These are phyloP conservation scores for Erpetoichthys calabaricus DNA, from an alignment of 2,797 vertebrate genomes.

Conservation along the genomic window DNA sequence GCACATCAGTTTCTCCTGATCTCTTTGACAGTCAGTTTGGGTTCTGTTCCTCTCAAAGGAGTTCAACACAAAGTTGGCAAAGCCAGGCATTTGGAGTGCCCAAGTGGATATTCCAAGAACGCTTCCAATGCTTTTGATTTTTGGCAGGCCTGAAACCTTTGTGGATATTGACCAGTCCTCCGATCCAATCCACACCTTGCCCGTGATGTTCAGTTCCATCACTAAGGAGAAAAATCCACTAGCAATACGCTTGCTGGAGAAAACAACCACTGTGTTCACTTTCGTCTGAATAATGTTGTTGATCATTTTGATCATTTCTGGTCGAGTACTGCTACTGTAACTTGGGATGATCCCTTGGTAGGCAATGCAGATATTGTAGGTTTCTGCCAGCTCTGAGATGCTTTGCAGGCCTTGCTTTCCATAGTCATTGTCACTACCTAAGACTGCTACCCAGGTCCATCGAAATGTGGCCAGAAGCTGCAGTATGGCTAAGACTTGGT, in stretches of 20 bases:
- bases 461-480: conserved; percentile 42
- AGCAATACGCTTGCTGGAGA: conserved; percentile 47
- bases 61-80: conserved; percentile 28
- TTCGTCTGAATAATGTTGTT: conserved; percentile 32
- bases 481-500: conserved; percentile 56
- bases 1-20: conserved; percentile 28
- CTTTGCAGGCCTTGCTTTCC: conserved; percentile 49
- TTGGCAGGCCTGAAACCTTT: conserved; percentile 35
- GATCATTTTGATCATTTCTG: conserved; percentile 36
- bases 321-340: neutral
- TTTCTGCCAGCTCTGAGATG: conserved; percentile 28
- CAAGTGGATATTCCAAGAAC: conserved; percentile 54
- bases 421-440: conserved; percentile 57
- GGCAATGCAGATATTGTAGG: conserved; percentile 48
- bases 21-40: neutral
- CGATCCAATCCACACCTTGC: conserved; percentile 60
- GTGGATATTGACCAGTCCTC: conserved; percentile 62
- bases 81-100: conserved; percentile 37
- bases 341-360: conserved; percentile 53
- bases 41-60: neutral
- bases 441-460: conserved; percentile 66
- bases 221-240: conserved; percentile 43
- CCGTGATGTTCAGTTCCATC: conserved; percentile 40
- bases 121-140: conserved; percentile 48
- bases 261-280: conserved; percentile 53